A percentile compares a stretch with the other conserved stretches of the same genome.
Evolutionary conservation across 2,113 vertebrate genomes (phyloP).

Genomic region (Nannobrachium achirus): DNA sequence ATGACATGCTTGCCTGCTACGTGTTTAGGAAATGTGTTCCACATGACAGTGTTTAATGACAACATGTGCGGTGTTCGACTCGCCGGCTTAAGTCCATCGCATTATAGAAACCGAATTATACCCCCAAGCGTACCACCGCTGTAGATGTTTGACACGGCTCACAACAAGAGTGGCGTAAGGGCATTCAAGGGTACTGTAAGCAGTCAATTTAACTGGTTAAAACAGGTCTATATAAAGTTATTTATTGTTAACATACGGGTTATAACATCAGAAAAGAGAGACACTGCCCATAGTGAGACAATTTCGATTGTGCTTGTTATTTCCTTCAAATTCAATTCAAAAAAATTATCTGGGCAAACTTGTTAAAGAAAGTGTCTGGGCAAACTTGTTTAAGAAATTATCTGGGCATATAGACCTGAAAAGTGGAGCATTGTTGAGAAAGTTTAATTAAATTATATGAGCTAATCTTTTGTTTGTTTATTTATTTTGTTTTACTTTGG

Average conservation of each 20-base stretch:
- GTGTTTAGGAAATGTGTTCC: slow-evolving; percentile 55
- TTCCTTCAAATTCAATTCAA: no score
- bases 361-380: no score
- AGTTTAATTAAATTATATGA: no score
- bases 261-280: not conserved
- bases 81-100: slow-evolving; percentile 47
- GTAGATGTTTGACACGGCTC: slow-evolving; percentile 38
- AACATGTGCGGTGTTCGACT: slow-evolving; percentile 54
- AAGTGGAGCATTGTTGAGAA: no score
- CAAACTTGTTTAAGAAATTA: no score
- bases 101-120: slow-evolving; percentile 29
- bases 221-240: not conserved
- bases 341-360: no score
- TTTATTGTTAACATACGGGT: not conserved
- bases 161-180: not conserved
- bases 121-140: slow-evolving; percentile 25
- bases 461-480: no score
- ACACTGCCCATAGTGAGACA: not conserved
- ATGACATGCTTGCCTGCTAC: slow-evolving; percentile 40
- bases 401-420: no score
- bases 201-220: no score
- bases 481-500: no score
- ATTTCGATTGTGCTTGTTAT: no score
- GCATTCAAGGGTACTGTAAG: slow-evolving; percentile 17
- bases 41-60: slow-evolving; percentile 42